Evolutionary conservation across 2,888 invertebrate species (phyloP), one percentile per base, ranked within the genome.

Genomic region (Acronicta leporina): DNA sequence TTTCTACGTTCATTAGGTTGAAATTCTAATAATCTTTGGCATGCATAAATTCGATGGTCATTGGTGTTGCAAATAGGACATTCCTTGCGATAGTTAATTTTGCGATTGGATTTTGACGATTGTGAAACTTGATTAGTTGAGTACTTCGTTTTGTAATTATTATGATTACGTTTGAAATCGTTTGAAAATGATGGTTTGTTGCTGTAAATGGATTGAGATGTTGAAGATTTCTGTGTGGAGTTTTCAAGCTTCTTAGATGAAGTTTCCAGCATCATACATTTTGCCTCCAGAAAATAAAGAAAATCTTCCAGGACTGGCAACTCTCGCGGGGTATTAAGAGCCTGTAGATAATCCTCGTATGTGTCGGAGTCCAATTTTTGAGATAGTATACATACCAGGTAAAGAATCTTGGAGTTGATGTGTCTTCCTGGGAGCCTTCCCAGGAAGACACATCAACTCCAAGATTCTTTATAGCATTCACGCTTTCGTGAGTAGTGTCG

Each of bases 321-420:
- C 10, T 54, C 30, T 4, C 20, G 6, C 6, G 46, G 41, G 6
- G 46, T 25, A 20, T 54, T 54, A 4, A 54, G 16, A 4, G 55
- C 20, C 4, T 55, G 14, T 10, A 48, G 9, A 30, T 41, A 48
- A 20, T 55, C 48, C 5, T 55, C 47, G 11, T 35, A 14, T 11
- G 55, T 55, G 1, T 55, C 55, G 5, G 55, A 20, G 30, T 55
- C 55, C 13, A 48, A 35, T 25, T 55, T 55, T 14, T 46, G 14
- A 2, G 55, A 30, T 20, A 55, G 15, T 10, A 54, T 40, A 47
- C 45, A 41, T 1, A 52, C 52, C 9, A 54, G 33, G 20, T 46
- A 38, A 2, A 46, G 46, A 13, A n/a, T n/a, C n/a, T n/a, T n/a
- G n/a, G n/a, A n/a, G n/a, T n/a, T n/a, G n/a, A n/a, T n/a, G n/a